Evolutionary conservation across 2,797 vertebrate species (phyloP).

Genomic region (Myripristis murdjan): DNA sequence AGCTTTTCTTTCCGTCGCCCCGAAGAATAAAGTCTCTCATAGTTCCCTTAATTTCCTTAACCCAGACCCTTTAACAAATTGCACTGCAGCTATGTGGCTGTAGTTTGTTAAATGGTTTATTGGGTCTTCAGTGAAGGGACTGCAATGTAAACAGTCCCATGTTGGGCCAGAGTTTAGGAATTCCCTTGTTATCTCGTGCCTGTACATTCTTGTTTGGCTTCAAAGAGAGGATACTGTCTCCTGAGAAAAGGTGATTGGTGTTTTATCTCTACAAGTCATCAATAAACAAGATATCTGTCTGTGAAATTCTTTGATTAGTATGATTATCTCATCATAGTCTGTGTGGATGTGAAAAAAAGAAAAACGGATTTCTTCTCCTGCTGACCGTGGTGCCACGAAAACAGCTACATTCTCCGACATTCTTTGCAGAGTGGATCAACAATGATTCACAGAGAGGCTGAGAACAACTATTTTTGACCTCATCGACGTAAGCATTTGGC

Average conservation of each 20-base stretch:
- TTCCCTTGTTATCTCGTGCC: constrained; percentile 25
- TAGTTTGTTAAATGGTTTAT: background rate
- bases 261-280: constrained; percentile 7
- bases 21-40: background rate
- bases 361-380: background rate
- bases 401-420: constrained; percentile 15
- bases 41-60: constrained; percentile 4
- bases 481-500: constrained; percentile 16
- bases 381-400: background rate
- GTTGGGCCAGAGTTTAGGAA: constrained; percentile 20
- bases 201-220: constrained; percentile 30
- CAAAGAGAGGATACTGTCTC: constrained; percentile 2
- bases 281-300: constrained; percentile 1
- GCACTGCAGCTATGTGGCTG: background rate
- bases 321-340: background rate
- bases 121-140: constrained; percentile 5
- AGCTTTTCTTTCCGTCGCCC: constrained; percentile 12
- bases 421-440: constrained; percentile 28
- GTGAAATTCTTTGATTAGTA: background rate
- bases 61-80: background rate
- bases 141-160: constrained; percentile 25
- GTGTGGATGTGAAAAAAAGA: constrained; percentile 1
- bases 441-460: constrained; percentile 35
- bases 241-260: constrained; percentile 11
- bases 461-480: constrained; percentile 45